These are phyloP conservation scores for Albula goreensis DNA, from an alignment of 2,113 vertebrate species.

Conservation along the genomic window DNA sequence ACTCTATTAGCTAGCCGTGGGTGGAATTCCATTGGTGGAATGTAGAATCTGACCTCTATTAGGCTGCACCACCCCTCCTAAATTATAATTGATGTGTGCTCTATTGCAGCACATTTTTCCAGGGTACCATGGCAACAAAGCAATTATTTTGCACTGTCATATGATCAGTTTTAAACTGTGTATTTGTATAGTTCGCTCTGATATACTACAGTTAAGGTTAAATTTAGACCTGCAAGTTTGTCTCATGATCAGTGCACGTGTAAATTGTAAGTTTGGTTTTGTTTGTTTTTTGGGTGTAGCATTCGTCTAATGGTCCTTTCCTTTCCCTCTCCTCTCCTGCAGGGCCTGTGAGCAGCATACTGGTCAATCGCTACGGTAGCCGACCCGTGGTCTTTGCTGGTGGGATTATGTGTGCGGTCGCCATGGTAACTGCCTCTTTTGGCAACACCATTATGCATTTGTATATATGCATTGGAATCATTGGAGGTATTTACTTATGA, in stretches of 20 bases:
- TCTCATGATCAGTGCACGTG: neutral
- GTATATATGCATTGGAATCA: slow-evolving; percentile 74
- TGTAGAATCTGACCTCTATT: too few relatives aligned
- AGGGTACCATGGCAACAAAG: too few relatives aligned
- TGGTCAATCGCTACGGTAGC: slow-evolving; percentile 77
- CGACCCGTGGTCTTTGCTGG: slow-evolving; percentile 76
- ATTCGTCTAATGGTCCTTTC: slow-evolving; percentile 2
- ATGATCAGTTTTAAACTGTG: too few relatives aligned
- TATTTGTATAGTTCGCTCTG: neutral
- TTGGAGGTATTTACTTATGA: slow-evolving; percentile 69
- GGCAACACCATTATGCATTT: slow-evolving; percentile 76
- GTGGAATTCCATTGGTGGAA: too few relatives aligned
- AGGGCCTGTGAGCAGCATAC: slow-evolving; percentile 77
- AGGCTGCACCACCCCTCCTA: too few relatives aligned
- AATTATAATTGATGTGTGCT: too few relatives aligned
- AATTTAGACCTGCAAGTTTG: too few relatives aligned
- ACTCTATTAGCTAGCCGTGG: too few relatives aligned
- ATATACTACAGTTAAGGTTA: too few relatives aligned
- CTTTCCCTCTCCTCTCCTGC: neutral
- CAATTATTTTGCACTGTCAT: too few relatives aligned
- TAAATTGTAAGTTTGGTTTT: neutral
- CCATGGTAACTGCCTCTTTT: slow-evolving; percentile 74
- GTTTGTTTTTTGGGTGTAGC: neutral
- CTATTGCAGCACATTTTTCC: too few relatives aligned
- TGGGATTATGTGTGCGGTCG: slow-evolving; percentile 71